These are phyloP conservation scores for Callopanchax toddi DNA, from an alignment of 2,113 vertebrate genomes.

Conservation along the genomic window DNA sequence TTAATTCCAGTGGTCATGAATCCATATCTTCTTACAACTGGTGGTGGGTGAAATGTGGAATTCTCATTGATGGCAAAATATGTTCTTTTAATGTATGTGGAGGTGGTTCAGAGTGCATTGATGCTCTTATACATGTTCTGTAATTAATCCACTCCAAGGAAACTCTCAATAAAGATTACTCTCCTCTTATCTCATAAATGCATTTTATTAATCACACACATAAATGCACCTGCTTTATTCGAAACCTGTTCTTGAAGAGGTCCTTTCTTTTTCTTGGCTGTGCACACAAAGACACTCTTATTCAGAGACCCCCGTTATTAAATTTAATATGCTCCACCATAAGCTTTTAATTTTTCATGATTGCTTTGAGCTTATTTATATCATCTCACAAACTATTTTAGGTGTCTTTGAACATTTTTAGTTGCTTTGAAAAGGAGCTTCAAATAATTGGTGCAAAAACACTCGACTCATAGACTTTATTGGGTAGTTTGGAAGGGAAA, in stretches of 20 bases:
- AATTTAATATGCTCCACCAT: not conserved
- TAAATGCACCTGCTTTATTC: slow-evolving; percentile 13
- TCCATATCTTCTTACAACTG: slow-evolving; percentile 25
- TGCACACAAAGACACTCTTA: not conserved
- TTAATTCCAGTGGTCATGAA: slow-evolving; percentile 6
- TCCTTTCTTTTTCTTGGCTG: not conserved
- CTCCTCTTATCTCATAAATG: not conserved
- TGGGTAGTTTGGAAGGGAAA: slow-evolving; percentile 6
- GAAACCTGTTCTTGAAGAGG: not conserved
- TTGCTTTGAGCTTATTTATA: slow-evolving; percentile 54
- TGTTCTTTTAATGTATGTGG: not conserved
- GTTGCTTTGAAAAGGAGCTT: slow-evolving; percentile 47
- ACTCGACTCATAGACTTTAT: not conserved
- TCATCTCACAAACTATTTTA: slow-evolving; percentile 56
- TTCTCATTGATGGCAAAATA: slow-evolving; percentile 28
- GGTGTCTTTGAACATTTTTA: slow-evolving; percentile 58
- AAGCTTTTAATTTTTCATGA: slow-evolving; percentile 33
- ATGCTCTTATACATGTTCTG: too few species aligned
- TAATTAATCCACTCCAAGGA: too few species aligned
- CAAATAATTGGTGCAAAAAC: slow-evolving; percentile 31
- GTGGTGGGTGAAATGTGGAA: not conserved
- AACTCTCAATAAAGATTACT: slow-evolving; percentile 7
- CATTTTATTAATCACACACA: slow-evolving; percentile 37
- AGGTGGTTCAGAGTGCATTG: slow-evolving; percentile 7
- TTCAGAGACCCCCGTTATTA: not conserved